Evolutionary conservation across 2,888 invertebrate species (phyloP).

Genomic region (Anthophora plumipes): DNA sequence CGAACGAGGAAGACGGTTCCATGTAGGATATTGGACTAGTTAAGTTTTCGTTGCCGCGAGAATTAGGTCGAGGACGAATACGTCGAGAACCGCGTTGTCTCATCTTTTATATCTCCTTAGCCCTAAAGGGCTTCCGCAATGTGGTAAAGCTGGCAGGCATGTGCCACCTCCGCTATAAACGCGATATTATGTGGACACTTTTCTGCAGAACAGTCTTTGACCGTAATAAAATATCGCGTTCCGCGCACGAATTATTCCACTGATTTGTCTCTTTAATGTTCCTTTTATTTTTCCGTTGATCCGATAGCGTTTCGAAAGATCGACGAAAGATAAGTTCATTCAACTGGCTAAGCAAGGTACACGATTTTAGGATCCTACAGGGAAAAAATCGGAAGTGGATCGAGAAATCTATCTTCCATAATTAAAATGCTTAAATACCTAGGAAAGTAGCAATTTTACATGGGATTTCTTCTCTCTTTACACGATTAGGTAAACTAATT

Average conservation of each 20-base stretch:
- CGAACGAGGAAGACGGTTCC: constrained; percentile 71
- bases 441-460: not conserved
- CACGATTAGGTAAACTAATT: not conserved
- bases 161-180: constrained; percentile 26
- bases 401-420: not conserved
- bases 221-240: not conserved
- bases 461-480: no score
- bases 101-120: constrained; percentile 74
- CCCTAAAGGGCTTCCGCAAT: constrained; percentile 67
- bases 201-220: not conserved
- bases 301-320: no score
- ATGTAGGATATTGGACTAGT: constrained; percentile 73
- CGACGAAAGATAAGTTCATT: not conserved
- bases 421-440: no score
- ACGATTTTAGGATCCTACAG: no score
- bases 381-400: not conserved
- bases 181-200: constrained; percentile 25
- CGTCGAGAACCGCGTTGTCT: constrained; percentile 77
- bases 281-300: not conserved
- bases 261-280: not conserved
- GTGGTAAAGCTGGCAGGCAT: constrained; percentile 43
- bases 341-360: no score
- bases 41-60: constrained; percentile 73
- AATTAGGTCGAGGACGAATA: constrained; percentile 77
- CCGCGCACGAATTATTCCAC: not conserved